Evolutionary conservation across 2,113 vertebrate genomes (phyloP).

Genomic region (Plotosus lineatus): DNA sequence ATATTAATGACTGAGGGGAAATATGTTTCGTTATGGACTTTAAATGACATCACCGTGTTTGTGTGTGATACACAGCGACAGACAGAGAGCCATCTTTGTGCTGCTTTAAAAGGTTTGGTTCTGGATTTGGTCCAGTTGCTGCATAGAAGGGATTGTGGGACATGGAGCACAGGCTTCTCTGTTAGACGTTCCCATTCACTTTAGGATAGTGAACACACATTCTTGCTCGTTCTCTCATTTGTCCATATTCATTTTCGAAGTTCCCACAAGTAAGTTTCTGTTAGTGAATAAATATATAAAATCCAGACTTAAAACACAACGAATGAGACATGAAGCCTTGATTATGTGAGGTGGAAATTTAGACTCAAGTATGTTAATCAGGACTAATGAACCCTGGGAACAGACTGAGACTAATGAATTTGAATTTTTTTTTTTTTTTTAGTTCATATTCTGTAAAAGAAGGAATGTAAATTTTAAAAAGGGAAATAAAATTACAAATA

Average conservation of each 20-base stretch:
- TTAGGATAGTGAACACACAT: background rate
- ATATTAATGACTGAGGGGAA: background rate
- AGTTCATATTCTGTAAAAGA: background rate
- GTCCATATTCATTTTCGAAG: background rate
- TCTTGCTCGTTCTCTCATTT: background rate
- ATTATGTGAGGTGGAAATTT: background rate
- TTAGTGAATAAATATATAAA: background rate
- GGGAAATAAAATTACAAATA: background rate
- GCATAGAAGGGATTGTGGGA: conserved; percentile 20
- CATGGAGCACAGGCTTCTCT: background rate
- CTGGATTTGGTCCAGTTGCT: conserved; percentile 33
- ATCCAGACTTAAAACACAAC: background rate
- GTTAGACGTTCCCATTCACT: conserved; percentile 12
- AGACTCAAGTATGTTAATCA: too few relatives aligned
- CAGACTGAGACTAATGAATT: background rate
- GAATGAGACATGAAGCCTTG: background rate
- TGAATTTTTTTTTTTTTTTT: background rate
- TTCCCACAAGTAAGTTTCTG: background rate
- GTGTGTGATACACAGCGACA: background rate
- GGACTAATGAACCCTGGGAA: background rate
- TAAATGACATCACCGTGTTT: background rate
- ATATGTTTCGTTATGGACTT: background rate
- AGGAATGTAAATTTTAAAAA: background rate
- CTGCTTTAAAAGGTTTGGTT: conserved; percentile 28
- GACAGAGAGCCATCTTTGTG: background rate